Percentiles rank a stretch among this genome's conserved stretches.
Conservation (phyloP, 2,888 invertebrate genomes). For the Aelia acuminata region DNA sequence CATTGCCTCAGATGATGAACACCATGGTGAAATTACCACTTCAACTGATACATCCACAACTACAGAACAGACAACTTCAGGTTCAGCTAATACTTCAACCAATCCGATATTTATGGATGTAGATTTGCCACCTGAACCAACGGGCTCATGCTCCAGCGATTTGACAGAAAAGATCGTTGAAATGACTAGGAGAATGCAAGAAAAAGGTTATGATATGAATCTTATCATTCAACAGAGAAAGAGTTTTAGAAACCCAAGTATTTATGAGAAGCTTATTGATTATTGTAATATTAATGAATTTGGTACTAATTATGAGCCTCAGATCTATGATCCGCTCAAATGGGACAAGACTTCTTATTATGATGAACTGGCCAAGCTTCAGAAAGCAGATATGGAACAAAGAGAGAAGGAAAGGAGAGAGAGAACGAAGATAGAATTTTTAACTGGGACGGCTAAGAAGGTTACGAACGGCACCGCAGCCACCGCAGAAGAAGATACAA, state of each 20-base stretch:
- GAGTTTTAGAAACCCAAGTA: conserved; percentile 96
- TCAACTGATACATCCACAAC: conserved; percentile 27
- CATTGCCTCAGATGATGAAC: conserved; percentile 62
- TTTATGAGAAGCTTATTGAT: conserved; percentile 96
- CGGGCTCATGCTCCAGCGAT: conserved; percentile 68
- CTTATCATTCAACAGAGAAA: conserved; percentile 90
- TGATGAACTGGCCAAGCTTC: conserved; percentile 90
- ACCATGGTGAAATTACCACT: conserved; percentile 55
- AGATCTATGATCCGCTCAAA: conserved; percentile 91
- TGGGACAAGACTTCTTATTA: conserved; percentile 95
- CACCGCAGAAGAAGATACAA: conserved; percentile 77
- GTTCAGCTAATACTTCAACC: conserved; percentile 36
- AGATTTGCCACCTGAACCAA: conserved; percentile 64
- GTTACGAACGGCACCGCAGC: conserved; percentile 70
- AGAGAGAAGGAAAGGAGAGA: conserved; percentile 81
- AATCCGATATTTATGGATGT: conserved; percentile 52
- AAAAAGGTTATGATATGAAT: conserved; percentile 87
- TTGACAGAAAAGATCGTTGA: conserved; percentile 87
- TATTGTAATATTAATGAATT: conserved; percentile 96
- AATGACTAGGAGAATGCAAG: conserved; percentile 83
- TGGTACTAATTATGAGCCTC: conserved; percentile 95
- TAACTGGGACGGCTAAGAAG: conserved; percentile 78
- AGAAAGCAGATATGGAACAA: conserved; percentile 92
- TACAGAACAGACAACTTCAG: conserved; percentile 52
- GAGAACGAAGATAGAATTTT: conserved; percentile 75